Conservation (phyloP, 2,797 vertebrate genomes). For the Champsocephalus gunnari region DNA sequence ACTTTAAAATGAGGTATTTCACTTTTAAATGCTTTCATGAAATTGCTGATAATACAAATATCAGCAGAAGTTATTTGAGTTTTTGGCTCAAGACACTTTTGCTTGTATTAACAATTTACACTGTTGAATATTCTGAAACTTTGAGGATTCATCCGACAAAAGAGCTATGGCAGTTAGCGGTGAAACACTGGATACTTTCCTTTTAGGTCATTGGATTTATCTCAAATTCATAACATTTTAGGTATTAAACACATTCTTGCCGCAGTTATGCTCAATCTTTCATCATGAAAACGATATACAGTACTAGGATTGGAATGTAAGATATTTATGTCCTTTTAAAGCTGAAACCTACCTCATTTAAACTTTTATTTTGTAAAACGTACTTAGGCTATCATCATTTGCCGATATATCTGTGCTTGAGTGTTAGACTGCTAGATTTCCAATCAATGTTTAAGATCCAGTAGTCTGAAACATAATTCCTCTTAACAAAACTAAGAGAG, state of each 20-base stretch:
- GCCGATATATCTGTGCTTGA: neutral
- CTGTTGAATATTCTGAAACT: neutral
- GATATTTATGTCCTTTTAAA: constrained; percentile 20
- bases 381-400: neutral
- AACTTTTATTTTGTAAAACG: neutral
- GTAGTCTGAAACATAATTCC: neutral
- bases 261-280: neutral
- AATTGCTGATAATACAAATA: constrained; percentile 26
- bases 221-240: constrained; percentile 11
- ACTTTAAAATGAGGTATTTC: constrained; percentile 47
- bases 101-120: constrained; percentile 14
- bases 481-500: neutral
- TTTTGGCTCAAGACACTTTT: neutral
- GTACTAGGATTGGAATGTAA: constrained; percentile 34
- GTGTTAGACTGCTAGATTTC: neutral
- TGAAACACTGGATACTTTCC: neutral
- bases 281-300: constrained; percentile 3
- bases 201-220: constrained; percentile 9
- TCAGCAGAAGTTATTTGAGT: constrained; percentile 7
- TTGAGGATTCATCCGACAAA: neutral
- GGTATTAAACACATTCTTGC: constrained; percentile 20
- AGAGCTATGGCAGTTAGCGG: constrained; percentile 1
- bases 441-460: neutral
- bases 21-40: constrained; percentile 40
- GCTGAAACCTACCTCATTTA: constrained; percentile 3